Evolutionary conservation across 2,797 vertebrate species (phyloP), one percentile per base, ranked within the genome.

Genomic region (Chromobotia macracanthus): DNA sequence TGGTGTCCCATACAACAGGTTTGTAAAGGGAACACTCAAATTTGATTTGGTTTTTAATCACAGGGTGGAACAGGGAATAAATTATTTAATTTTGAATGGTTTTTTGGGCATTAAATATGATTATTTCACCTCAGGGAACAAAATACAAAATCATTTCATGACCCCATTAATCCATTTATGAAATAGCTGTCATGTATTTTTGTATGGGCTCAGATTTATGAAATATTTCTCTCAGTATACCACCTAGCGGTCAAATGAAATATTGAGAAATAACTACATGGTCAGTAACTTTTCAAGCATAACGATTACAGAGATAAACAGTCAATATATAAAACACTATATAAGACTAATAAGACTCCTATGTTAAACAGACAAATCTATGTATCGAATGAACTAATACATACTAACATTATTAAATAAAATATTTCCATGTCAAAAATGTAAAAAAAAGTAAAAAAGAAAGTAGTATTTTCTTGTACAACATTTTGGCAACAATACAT

Each of bases 161-260:
- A 63, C 50, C 56, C 1, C 21, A 38, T 50, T 4, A 28, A 28
- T 68, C 15, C 1, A 7, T 19, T 41, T n/a, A 19, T 1, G 1
- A 28, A 19, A n/a, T 6, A 5, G 11, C 5, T 35, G 61, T 25
- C 0, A 75, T 75, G 35, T 51, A 63, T 74, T 51, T 21, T 21
- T 41, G 1, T 7, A 64, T 12, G 31, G 10, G 31, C 44, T 53
- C 48, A 56, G 56, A 75, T 55, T 48, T 41, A n/a, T 58, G 25
- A 4, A 55, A 64, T 61, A 21, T 25, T 71, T 41, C 74, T 67
- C 15, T 61, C 13, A 44, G 16, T 67, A 25, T 8, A 38, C 80
- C 74, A 61, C 31, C 69, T 82, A 44, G 63, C 67, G 80, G 74
- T 68, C 11, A 60, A 38, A 12, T 67, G 31, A 31, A 31, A 31